Evolutionary conservation across 2,113 vertebrate genomes (phyloP), one percentile per base, ranked within the genome.

Genomic region (Rhynchopsitta pachyrhyncha): DNA sequence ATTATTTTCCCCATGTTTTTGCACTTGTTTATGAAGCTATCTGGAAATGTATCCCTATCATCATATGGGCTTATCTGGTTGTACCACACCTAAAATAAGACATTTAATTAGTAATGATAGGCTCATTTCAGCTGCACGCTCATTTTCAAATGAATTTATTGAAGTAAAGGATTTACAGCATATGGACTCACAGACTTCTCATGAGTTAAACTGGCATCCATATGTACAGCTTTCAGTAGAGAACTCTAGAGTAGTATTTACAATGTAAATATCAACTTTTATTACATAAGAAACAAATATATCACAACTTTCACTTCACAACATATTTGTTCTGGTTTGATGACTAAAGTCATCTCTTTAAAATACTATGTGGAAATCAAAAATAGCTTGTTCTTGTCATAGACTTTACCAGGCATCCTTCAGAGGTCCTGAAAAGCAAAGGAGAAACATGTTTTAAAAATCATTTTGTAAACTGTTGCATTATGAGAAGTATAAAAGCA

Each of bases 221-320:
- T 98, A 97, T 98, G 97, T 98, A 98, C 97, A 98, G 97, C 87
- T 98, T 97, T 97, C 97, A 93, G 88, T 92, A 96, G 96, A 97
- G 97, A 97, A 96, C 95, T 98, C 96, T 97, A 95, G 97, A 97
- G 96, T 97, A 98, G 97, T 98, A 99, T 99, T 98, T 99, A 98
- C 98, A 99, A 96, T 98, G 98, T 99, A 99, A 99, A 98, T 98
- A 98, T 98, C 98, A 97, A 98, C 95, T 98, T 97, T 98, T 97
- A 98, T 98, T 98, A 98, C 95, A 98, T 98, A 98, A 98, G 96
- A 98, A 98, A 97, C 98, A 99, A 98, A 97, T 97, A 98, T 98
- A 97, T 98, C 98, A 98, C 98, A 97, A 97, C 94, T 98, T 97
- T 98, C 98, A 98, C 98, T 97, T 98, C 95, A 98, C 97, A 97